Conservation (phyloP, 2,888 invertebrate genomes). For the Conomelus anceps region DNA sequence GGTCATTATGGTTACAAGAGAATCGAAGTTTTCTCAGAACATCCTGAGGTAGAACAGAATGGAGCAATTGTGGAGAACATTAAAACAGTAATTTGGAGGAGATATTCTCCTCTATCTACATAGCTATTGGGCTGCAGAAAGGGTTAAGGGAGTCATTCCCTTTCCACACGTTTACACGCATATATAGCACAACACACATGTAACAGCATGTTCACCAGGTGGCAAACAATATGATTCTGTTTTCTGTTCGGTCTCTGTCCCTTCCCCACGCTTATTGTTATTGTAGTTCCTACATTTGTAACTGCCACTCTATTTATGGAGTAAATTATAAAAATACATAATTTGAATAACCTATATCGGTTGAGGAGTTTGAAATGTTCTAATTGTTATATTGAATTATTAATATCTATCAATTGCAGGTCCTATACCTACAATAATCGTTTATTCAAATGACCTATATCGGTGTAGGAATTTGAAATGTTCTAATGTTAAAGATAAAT, state of each 20-base stretch:
- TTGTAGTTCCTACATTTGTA: not conserved
- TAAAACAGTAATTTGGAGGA: not conserved
- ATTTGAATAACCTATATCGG: no score
- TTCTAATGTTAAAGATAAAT: no score
- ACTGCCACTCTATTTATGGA: not conserved
- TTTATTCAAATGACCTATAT: no score
- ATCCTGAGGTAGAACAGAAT: not conserved
- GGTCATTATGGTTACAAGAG: not conserved
- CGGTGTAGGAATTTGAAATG: no score
- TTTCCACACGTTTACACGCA: not conserved
- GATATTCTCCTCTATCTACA: not conserved
- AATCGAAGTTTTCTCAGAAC: not conserved
- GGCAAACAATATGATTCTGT: not conserved
- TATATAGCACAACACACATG: not conserved
- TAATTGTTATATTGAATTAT: no score
- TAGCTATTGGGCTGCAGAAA: not conserved
- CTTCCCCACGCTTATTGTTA: not conserved
- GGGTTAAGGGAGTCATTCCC: not conserved
- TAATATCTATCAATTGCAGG: no score
- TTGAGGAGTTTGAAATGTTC: no score
- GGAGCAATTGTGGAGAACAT: not conserved
- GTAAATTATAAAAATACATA: no score
- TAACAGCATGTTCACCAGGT: not conserved
- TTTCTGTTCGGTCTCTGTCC: not conserved
- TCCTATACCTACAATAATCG: no score